A percentile compares a stretch with the other conserved stretches of the same genome.
phyloP scores from a whole-genome alignment of 1,140 invertebrate species.

The Caerostris extrusa region DNA sequence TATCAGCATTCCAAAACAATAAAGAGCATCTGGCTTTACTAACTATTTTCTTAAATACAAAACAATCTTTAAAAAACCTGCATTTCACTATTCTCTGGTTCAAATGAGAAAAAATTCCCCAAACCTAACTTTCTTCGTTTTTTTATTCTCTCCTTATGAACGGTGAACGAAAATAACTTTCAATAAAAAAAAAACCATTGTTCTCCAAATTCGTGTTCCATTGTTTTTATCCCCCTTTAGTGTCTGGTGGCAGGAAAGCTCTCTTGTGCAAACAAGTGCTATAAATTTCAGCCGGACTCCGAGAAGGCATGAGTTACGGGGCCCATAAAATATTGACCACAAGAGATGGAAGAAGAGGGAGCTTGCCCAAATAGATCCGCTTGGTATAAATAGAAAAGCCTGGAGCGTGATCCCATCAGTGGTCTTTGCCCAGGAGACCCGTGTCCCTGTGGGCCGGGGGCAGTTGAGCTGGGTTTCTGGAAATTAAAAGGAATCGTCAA shows the following conservation, averaged over 20 bases:
- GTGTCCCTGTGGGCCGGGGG: not conserved
- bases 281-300: conserved; percentile 6
- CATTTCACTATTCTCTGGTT: too few species aligned
- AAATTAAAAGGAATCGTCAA: not conserved
- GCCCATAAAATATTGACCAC: conserved; percentile 18
- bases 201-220: not conserved
- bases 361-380: not conserved
- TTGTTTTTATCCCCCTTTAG: not conserved
- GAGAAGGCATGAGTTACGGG: not conserved
- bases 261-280: conserved; percentile 33
- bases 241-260: not conserved
- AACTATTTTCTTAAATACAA: too few species aligned
- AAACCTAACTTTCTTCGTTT: too few species aligned
- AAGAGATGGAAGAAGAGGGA: not conserved
- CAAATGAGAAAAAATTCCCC: too few species aligned
- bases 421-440: not conserved
- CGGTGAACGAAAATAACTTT: too few species aligned
- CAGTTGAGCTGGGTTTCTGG: not conserved
- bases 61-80: too few species aligned
- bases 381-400: not conserved
- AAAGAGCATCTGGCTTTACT: too few species aligned
- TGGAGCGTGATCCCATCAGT: not conserved
- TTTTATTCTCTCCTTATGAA: too few species aligned
- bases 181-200: not conserved
- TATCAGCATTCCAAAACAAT: too few species aligned